A percentile compares a stretch with the other conserved stretches of the same genome.
Evolutionary conservation across 1,140 invertebrate genomes (phyloP).

Genomic region (Monomorium pharaonis): DNA sequence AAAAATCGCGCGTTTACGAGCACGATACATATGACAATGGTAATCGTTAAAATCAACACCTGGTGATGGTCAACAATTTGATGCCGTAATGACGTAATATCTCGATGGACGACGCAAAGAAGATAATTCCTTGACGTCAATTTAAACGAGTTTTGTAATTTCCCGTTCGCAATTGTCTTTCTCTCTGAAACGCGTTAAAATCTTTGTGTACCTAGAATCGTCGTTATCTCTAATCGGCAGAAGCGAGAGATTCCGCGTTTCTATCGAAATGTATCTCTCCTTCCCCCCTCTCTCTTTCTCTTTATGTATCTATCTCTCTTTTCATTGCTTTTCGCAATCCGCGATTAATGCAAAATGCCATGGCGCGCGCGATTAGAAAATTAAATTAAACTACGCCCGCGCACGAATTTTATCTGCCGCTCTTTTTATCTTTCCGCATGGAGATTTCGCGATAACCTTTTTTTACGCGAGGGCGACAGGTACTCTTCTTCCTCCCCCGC

Average conservation of each 20-base stretch:
- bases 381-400: conserved; percentile 56
- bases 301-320: too few relatives aligned
- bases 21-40: too few relatives aligned
- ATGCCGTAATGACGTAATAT: not conserved
- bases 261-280: conserved; percentile 9
- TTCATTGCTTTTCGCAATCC: not conserved
- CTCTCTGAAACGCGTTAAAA: conserved; percentile 1
- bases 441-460: conserved; percentile 47
- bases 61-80: too few relatives aligned
- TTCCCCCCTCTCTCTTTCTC: too few relatives aligned
- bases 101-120: not conserved
- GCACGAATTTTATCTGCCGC: conserved; percentile 21
- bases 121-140: not conserved
- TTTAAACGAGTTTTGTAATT: not conserved
- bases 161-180: not conserved
- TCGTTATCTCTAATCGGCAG: not conserved
- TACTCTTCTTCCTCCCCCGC: conserved; percentile 9
- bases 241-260: not conserved
- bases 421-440: conserved; percentile 56
- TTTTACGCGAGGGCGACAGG: conserved; percentile 8
- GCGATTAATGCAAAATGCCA: not conserved
- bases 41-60: not conserved
- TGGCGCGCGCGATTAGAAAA: conserved; percentile 44
- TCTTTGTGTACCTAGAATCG: conserved; percentile 8
- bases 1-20: too few relatives aligned